Conservation (phyloP, 2,113 vertebrate genomes). For the Candoia aspera region DNA sequence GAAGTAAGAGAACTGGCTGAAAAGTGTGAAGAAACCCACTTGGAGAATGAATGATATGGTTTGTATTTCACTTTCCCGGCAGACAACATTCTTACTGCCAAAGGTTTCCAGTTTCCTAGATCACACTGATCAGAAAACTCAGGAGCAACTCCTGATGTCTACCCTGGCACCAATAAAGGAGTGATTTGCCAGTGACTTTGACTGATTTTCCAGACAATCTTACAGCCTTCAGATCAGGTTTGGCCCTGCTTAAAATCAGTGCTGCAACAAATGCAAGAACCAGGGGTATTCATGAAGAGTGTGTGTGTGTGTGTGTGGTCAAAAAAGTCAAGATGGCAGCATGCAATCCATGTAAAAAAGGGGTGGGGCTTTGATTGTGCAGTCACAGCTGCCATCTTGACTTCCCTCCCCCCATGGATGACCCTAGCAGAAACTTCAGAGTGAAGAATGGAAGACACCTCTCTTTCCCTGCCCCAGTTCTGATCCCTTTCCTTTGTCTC, state of each 20-base stretch:
- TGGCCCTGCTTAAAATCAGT: not conserved
- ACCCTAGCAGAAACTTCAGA: too few species aligned
- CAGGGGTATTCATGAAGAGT: not conserved
- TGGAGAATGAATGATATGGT: not conserved
- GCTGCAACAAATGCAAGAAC: not conserved
- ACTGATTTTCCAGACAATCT: not conserved
- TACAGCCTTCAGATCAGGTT: not conserved
- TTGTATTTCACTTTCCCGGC: not conserved
- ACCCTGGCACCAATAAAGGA: not conserved
- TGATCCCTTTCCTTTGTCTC: not conserved
- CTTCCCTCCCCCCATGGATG: too few species aligned
- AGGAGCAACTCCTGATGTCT: not conserved
- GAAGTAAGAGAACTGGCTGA: not conserved
- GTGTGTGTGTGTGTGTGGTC: too few species aligned
- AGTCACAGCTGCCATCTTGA: too few species aligned
- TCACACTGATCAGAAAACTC: not conserved
- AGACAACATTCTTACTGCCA: conserved; percentile 1
- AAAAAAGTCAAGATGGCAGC: too few species aligned
- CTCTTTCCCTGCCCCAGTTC: too few species aligned
- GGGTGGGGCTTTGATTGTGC: too few species aligned
- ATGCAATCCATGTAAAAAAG: too few species aligned
- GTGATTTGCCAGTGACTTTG: not conserved
- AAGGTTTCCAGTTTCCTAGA: conserved; percentile 21
- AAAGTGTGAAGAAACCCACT: not conserved
- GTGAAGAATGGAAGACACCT: too few species aligned